These are phyloP conservation scores for Apteryx mantelli DNA, from an alignment of 2,113 vertebrate species.

Conservation along the genomic window DNA sequence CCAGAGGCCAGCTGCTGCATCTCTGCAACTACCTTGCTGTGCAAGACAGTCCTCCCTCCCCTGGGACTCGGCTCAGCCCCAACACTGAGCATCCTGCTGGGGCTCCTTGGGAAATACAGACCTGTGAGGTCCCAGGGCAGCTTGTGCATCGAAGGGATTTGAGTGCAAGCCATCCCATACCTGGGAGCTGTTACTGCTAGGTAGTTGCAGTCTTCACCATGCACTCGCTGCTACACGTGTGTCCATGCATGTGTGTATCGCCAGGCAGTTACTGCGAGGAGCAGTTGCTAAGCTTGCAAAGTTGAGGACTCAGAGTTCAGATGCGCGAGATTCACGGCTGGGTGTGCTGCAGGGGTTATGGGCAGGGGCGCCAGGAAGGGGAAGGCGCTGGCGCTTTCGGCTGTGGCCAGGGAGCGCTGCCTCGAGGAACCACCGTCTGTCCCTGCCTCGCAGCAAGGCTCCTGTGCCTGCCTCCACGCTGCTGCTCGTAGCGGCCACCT, in stretches of 20 bases:
- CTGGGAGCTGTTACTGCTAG: accelerated
- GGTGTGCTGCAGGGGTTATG: not conserved
- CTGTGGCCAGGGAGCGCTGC: not conserved
- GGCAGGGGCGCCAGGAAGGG: not conserved
- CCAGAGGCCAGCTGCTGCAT: not conserved
- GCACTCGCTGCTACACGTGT: accelerated
- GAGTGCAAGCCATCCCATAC: not conserved
- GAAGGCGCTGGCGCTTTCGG: not conserved
- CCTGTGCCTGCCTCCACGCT: accelerated
- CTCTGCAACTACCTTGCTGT: not conserved
- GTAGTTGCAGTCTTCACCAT: not conserved
- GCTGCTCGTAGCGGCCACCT: not conserved
- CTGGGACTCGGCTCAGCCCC: too few species aligned
- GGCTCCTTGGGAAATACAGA: not conserved
- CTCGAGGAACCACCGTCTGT: not conserved
- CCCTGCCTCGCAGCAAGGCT: not conserved
- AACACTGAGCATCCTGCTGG: not conserved
- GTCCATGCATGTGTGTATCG: too few species aligned
- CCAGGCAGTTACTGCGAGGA: not conserved
- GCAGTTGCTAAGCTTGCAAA: not conserved
- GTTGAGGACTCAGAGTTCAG: not conserved
- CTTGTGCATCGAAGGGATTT: not conserved
- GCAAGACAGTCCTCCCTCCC: not conserved
- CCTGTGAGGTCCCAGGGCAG: not conserved
- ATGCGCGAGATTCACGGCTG: not conserved